phyloP scores from a whole-genome alignment of 2,113 vertebrate species.

The Sciurus niger region DNA sequence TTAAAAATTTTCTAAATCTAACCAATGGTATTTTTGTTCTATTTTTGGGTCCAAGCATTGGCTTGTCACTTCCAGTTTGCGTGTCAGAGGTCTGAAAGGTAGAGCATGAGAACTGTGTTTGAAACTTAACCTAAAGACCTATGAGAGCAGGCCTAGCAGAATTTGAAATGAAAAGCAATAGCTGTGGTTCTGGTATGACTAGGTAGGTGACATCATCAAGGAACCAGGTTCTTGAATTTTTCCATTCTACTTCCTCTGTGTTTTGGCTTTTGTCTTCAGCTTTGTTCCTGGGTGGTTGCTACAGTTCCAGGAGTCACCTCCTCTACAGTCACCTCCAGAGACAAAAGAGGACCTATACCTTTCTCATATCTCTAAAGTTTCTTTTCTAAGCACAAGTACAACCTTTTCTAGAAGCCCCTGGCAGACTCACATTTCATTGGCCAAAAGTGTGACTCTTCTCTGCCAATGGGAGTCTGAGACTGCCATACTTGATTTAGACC shows the following conservation, averaged over 20 bases:
- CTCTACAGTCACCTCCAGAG: neutral
- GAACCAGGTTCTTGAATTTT: neutral
- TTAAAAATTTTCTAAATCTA: constrained; percentile 19
- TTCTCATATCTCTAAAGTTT: constrained; percentile 2
- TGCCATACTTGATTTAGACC: neutral
- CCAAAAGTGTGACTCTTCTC: neutral
- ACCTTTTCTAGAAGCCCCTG: neutral
- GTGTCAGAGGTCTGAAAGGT: neutral
- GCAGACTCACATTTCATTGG: neutral
- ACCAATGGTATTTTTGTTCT: constrained; percentile 26
- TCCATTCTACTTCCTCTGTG: neutral
- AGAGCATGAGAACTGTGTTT: neutral
- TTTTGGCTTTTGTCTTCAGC: constrained; percentile 22
- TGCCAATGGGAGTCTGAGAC: neutral
- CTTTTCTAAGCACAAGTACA: constrained; percentile 28
- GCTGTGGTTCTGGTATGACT: neutral
- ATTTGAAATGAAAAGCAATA: neutral
- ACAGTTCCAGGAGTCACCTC: neutral
- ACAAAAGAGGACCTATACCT: neutral
- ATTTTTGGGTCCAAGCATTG: neutral
- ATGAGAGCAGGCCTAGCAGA: neutral
- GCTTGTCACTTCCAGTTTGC: constrained; percentile 28
- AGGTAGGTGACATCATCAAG: neutral
- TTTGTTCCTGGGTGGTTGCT: neutral
- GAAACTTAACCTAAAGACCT: constrained; percentile 14